Base-by-base conservation (phyloP, 2,113 vertebrate species). In the Ammodytes dubius region DNA sequence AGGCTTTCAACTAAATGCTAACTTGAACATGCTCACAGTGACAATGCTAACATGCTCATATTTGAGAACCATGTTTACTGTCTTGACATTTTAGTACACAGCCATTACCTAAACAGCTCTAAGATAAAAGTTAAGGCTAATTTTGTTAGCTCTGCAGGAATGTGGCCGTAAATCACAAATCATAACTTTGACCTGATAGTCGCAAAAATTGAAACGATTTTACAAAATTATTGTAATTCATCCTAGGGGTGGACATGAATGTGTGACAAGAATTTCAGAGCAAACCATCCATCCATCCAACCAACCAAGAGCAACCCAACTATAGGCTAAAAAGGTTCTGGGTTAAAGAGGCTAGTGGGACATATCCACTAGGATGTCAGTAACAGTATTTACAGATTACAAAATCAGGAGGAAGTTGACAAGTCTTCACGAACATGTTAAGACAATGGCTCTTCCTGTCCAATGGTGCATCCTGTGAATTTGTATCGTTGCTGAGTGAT, bases 391-490 rank as follows among this genome's bases (percentile, higher is more conserved):
- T 53, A 45, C 37, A 47, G 37, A 63, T 75, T 66, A 27, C 3
- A 39, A 79, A 60, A 77, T 19, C 0, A 42, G 8, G 49, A 69
- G 58, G 68, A 87, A 85, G 59, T 77, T 85, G 43, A 86, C n/a
- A 37, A 68, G 40, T 9, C 11, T 61, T 61, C 67, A 79, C 46
- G 6, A 27, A 27, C 77, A 64, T 49, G 47, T 64, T 35, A 59
- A 74, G 43, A 83, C 70, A 85, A 85, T 81, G 56, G 64, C 10
- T 19, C 70, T 83, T 82, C 86, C 69, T 45, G 5, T 73, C 57
- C 14, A 52, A 19, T 42, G 0, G 7, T 5, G 63, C 27, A 59
- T 61, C 78, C 74, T 78, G 60, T 72, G 19, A 46, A 40, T 40
- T 45, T 9, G 65, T 67, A 17, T 3, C 13, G 2, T 60, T 59